Base-by-base conservation (phyloP, 2,113 vertebrate species). In the Microcebus ravelobensis region DNA sequence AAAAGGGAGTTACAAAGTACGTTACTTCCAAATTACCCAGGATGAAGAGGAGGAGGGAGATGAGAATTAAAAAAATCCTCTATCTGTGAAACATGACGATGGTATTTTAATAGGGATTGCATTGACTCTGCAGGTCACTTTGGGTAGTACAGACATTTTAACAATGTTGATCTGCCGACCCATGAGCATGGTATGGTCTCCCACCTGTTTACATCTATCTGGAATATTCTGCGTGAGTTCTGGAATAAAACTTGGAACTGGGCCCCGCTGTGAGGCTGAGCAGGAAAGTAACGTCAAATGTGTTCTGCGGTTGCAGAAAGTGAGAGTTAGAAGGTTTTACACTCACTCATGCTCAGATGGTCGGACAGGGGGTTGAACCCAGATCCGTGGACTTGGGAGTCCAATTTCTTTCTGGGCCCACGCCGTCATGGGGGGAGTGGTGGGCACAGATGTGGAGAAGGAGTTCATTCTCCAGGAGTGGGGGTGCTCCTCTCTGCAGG, bases 361-460 rank as follows among this genome's bases (percentile, higher is more conserved):
- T 15, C 42, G n/a, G 36, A 48, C 57, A n/a, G 17, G 36, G 55
- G 21, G 12, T 17, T 82, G 81, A 48, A 11, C 4, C 6, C 10
- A 12, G 13, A 18, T 23, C 36, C 45, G 21, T 2, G 18, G 68
- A 10, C 18, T 39, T 31, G 8, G 80, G n/a, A 4, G 7, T 36
- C 52, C 36, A 20, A 8, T 39, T 74, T 68, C 76, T 65, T 42
- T 45, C 27, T 31, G 48, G 36, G 36, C 21, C 55, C 34, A 50
- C 39, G 17, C 14, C 1, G 3, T 48, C 5, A 0, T 8, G 21
- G 5, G 25, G 25, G 15, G 11, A 5, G 10, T 7, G 45, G 39
- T 29, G 18, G 25, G 11, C 20, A 20, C 17, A 20, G 63, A 29
- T 10, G 18, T 8, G 20, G n/a, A 31, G 27, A 21, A 55, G 15